Evolutionary conservation across 2,797 vertebrate genomes (phyloP).

Genomic region (Coendou prehensilis): DNA sequence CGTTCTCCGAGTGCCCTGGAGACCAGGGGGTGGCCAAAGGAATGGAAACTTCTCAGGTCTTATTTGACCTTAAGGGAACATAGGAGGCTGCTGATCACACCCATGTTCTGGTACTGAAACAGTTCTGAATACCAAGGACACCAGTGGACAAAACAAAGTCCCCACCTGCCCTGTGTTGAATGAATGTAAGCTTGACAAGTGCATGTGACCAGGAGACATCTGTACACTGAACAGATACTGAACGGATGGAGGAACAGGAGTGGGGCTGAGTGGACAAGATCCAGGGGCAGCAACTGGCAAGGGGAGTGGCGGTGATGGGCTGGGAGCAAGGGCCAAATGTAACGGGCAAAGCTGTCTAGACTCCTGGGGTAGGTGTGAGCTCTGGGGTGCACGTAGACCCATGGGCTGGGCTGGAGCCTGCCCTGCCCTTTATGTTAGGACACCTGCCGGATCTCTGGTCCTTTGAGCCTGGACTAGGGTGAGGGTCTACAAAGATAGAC

Average conservation of each 20-base stretch:
- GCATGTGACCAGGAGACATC: background rate
- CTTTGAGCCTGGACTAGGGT: background rate
- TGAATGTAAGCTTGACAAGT: rapidly evolving
- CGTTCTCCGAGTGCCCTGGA: background rate
- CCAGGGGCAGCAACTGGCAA: background rate
- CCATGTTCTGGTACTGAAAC: background rate
- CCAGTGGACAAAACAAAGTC: background rate
- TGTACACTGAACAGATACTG: background rate
- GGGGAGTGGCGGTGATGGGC: background rate
- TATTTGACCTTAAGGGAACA: background rate
- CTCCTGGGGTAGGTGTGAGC: background rate
- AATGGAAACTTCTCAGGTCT: background rate
- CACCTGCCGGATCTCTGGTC: background rate
- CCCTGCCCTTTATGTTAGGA: background rate
- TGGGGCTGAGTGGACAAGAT: background rate
- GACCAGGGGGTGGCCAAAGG: background rate
- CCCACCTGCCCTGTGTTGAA: background rate
- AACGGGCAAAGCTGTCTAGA: background rate
- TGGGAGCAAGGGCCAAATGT: background rate
- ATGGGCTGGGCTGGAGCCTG: background rate
- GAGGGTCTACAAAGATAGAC: background rate
- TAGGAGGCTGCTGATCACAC: background rate
- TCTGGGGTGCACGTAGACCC: background rate
- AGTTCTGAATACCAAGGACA: background rate
- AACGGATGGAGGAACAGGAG: rapidly evolving